phyloP scores from a whole-genome alignment of 2,113 vertebrate species.

The Myotis lucifugus region DNA sequence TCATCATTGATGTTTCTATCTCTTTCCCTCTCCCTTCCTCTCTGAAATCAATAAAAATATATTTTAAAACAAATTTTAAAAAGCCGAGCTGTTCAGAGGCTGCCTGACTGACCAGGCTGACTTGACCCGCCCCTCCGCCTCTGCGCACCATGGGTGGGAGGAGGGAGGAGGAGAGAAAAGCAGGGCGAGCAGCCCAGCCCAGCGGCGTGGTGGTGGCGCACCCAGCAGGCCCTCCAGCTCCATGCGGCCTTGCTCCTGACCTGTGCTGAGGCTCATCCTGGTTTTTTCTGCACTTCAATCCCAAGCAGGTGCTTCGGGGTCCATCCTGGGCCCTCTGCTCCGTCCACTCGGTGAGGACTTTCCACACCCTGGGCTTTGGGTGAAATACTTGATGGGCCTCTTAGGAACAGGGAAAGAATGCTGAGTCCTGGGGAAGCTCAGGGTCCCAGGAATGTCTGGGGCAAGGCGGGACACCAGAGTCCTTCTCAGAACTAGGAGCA shows the following conservation, averaged over 20 bases:
- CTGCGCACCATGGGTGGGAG: background rate
- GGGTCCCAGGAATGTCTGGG: background rate
- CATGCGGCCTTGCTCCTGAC: background rate
- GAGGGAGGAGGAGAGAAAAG: background rate
- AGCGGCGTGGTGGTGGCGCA: fast-evolving
- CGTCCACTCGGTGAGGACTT: background rate
- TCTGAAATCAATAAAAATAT: too few species aligned
- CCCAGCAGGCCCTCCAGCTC: background rate
- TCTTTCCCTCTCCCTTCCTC: too few species aligned
- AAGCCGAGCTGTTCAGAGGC: background rate
- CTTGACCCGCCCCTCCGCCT: fast-evolving
- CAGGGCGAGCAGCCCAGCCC: background rate
- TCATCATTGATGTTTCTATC: too few species aligned
- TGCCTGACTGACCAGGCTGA: background rate
- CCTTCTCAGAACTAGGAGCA: background rate
- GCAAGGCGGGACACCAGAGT: background rate
- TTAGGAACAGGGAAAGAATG: background rate
- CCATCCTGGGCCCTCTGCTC: background rate
- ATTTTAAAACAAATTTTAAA: too few species aligned
- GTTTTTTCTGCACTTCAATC: background rate
- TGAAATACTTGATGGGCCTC: background rate
- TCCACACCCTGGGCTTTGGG: background rate
- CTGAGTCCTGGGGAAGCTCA: background rate
- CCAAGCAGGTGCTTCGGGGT: background rate
- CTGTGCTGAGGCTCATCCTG: background rate